A percentile compares a stretch with the other conserved stretches of the same genome.
phyloP scores from a whole-genome alignment of 2,888 invertebrate species.

The Capitulum mitella region DNA sequence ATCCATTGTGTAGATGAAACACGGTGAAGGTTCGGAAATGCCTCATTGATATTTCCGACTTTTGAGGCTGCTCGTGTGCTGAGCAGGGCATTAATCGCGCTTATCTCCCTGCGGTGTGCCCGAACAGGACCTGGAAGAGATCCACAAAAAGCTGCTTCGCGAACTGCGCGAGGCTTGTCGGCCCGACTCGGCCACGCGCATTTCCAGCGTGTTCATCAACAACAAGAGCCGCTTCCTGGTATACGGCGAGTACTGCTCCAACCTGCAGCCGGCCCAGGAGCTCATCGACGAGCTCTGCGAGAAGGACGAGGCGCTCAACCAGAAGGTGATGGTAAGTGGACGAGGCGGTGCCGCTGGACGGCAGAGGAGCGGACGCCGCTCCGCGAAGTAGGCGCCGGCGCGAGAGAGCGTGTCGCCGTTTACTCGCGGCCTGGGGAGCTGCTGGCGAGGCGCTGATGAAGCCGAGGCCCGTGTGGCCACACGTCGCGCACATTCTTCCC shows the following conservation, averaged over 20 bases:
- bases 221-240: conserved; percentile 84
- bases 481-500: no score
- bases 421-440: no score
- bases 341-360: no score
- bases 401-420: neutral
- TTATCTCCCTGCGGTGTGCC: no score
- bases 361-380: no score
- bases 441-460: no score
- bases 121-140: conserved; percentile 68
- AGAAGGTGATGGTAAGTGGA: conserved; percentile 57
- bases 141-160: conserved; percentile 61
- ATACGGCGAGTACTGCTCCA: conserved; percentile 94
- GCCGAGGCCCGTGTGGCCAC: no score
- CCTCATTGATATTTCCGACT: no score
- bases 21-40: no score
- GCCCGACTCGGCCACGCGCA: conserved; percentile 44
- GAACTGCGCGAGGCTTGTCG: conserved; percentile 66
- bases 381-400: neutral
- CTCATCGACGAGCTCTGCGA: conserved; percentile 68
- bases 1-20: no score
- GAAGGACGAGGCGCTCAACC: conserved; percentile 57
- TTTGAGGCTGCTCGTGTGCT: no score
- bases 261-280: conserved; percentile 80
- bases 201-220: conserved; percentile 79
- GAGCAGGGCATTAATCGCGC: no score